phyloP scores from a whole-genome alignment of 2,888 invertebrate genomes.

The Drosophila siamana region DNA sequence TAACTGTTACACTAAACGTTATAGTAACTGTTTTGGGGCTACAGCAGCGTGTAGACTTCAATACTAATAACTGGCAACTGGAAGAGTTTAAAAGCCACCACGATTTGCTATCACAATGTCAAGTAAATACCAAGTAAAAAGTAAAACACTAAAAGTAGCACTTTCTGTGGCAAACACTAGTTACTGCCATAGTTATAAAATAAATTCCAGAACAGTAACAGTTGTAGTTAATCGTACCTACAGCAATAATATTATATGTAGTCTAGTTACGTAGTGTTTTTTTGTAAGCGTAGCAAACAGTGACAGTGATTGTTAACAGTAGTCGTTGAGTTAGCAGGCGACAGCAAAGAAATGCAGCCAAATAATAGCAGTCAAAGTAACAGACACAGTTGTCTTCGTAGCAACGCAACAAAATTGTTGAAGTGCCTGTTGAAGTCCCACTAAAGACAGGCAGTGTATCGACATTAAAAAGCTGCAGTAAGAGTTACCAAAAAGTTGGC shows the following conservation, averaged over 20 bases:
- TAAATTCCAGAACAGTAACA: too few species aligned
- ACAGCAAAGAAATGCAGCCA: background rate
- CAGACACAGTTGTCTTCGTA: background rate
- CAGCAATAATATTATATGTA: too few species aligned
- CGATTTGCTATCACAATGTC: too few species aligned
- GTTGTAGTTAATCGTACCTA: too few species aligned
- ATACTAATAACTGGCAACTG: background rate
- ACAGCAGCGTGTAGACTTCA: background rate
- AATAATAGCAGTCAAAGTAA: slow-evolving; percentile 2
- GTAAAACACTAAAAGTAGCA: background rate
- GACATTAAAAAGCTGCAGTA: too few species aligned
- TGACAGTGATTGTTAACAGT: background rate
- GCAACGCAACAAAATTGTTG: background rate
- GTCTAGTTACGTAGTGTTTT: too few species aligned
- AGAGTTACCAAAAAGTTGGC: too few species aligned
- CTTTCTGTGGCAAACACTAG: too few species aligned
- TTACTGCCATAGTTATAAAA: too few species aligned
- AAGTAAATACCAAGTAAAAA: too few species aligned
- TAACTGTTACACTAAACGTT: slow-evolving; percentile 22
- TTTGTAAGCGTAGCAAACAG: background rate
- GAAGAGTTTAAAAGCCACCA: background rate
- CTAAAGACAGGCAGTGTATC: too few species aligned
- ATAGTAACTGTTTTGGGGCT: slow-evolving; percentile 12
- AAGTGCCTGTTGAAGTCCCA: too few species aligned
- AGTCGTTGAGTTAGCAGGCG: background rate